Evolutionary conservation across 2,888 invertebrate genomes (phyloP), one percentile per base, ranked within the genome.

Genomic region (Shargacucullia verbasci): DNA sequence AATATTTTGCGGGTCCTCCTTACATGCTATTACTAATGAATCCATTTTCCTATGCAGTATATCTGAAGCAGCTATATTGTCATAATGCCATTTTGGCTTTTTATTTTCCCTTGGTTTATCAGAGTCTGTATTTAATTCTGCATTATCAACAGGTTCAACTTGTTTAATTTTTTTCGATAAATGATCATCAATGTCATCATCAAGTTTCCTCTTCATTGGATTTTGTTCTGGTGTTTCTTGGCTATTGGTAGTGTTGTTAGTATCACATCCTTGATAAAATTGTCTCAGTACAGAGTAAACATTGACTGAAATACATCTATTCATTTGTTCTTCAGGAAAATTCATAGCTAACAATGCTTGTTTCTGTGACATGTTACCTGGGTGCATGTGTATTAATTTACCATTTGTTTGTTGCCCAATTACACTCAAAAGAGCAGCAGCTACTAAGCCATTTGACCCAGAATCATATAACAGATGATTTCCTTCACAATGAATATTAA

Each of bases 391-490:
- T 45, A 98, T 90, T 13, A 98, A 81, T 73, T 93, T 94, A 0
- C 96, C 97, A 44, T 85, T 86, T 0, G 96, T 96, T 33, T 94
- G 88, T 0, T 91, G 94, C 0, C 97, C 96, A 55, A 98, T 96
- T 50, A 96, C 95, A 85, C 98, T 97, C 40, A 99, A 85, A 78
- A 99, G 94, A 1, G 97, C 96, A 0, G 98, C 98, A 5, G 97
- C 95, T 27, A 98, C 84, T 40, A 99, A 91, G 0, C 99, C 99
- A 80, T 96, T 96, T 31, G 97, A 97, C 0, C 98, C 98, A 52
- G 98, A 97, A 83, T 99, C 99, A 83, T 98, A 98, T 0, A 99
- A 87, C 54, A 98, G 90, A 86, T 96, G 97, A 68, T 95, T 96
- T 0, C 97, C 97, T 80, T 96, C 96, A 0, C 96, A 95, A 79